These are phyloP conservation scores for Pocota personata DNA, from an alignment of 2,888 invertebrate genomes.

Conservation along the genomic window DNA sequence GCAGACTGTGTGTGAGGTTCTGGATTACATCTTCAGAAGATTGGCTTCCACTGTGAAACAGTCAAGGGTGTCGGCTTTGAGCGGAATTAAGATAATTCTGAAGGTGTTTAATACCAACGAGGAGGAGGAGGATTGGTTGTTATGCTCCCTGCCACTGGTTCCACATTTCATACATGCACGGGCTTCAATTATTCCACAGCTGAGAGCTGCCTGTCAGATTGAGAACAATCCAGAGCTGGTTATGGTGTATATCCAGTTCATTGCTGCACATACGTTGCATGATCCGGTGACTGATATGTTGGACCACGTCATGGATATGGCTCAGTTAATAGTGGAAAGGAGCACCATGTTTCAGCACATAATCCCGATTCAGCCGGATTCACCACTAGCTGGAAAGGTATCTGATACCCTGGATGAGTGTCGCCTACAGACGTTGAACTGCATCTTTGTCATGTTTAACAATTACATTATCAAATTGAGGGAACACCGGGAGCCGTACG, in stretches of 20 bases:
- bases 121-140: slow-evolving; percentile 84
- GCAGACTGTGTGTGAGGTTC: slow-evolving; percentile 88
- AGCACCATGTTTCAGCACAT: slow-evolving; percentile 93
- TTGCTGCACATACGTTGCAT: slow-evolving; percentile 89
- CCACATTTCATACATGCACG: slow-evolving; percentile 90
- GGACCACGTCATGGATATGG: slow-evolving; percentile 91
- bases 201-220: slow-evolving; percentile 94
- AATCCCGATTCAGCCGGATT: slow-evolving; percentile 85
- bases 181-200: slow-evolving; percentile 87
- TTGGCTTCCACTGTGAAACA: slow-evolving; percentile 91
- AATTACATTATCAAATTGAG: slow-evolving; percentile 88
- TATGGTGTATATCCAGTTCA: slow-evolving; percentile 93
- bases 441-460: slow-evolving; percentile 89
- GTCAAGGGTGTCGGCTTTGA: slow-evolving; percentile 89
- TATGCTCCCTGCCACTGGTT: slow-evolving; percentile 88
- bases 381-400: slow-evolving; percentile 71
- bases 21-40: slow-evolving; percentile 94
- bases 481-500: slow-evolving; percentile 81
- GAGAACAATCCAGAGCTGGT: slow-evolving; percentile 91
- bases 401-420: slow-evolving; percentile 78
- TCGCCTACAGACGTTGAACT: slow-evolving; percentile 86
- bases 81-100: slow-evolving; percentile 88
- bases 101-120: slow-evolving; percentile 80
- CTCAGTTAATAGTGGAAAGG: slow-evolving; percentile 95
- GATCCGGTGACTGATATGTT: slow-evolving; percentile 87